These are phyloP conservation scores for Alligator mississippiensis DNA, from an alignment of 2,113 vertebrate genomes.

Conservation along the genomic window DNA sequence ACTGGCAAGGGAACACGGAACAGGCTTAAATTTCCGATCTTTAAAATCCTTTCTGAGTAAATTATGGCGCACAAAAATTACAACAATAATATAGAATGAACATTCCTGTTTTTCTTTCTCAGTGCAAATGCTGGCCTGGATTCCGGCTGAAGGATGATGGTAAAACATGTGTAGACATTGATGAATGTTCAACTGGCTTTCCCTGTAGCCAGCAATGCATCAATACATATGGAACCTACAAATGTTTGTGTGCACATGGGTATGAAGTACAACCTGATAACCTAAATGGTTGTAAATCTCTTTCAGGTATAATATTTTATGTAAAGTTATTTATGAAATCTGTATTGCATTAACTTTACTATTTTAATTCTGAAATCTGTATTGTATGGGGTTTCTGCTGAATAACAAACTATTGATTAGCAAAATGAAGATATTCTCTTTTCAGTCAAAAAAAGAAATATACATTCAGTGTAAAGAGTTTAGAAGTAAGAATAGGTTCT, in stretches of 20 bases:
- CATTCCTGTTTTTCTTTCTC: slow-evolving; percentile 47
- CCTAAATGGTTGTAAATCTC: slow-evolving; percentile 90
- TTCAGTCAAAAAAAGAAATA: not conserved
- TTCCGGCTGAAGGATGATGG: slow-evolving; percentile 96
- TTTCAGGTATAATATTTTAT: slow-evolving; percentile 85
- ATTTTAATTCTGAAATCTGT: not conserved
- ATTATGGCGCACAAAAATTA: not conserved
- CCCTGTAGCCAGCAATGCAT: slow-evolving; percentile 97
- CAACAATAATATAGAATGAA: not conserved
- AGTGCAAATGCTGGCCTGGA: slow-evolving; percentile 99
- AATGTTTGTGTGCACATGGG: slow-evolving; percentile 92
- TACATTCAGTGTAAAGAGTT: not conserved
- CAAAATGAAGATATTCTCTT: not conserved
- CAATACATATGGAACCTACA: slow-evolving; percentile 97
- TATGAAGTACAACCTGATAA: slow-evolving; percentile 90
- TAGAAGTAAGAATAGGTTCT: not conserved
- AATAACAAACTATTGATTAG: not conserved
- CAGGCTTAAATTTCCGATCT: not conserved
- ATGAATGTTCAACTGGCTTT: slow-evolving; percentile 92
- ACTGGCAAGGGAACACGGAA: not conserved
- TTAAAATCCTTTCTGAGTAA: not conserved
- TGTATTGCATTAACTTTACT: not conserved
- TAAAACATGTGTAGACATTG: slow-evolving; percentile 93
- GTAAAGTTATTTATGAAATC: not conserved
- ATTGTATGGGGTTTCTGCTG: not conserved